Evolutionary conservation across 2,888 invertebrate species (phyloP), one percentile per base, ranked within the genome.

Genomic region (Strigamia maritima): DNA sequence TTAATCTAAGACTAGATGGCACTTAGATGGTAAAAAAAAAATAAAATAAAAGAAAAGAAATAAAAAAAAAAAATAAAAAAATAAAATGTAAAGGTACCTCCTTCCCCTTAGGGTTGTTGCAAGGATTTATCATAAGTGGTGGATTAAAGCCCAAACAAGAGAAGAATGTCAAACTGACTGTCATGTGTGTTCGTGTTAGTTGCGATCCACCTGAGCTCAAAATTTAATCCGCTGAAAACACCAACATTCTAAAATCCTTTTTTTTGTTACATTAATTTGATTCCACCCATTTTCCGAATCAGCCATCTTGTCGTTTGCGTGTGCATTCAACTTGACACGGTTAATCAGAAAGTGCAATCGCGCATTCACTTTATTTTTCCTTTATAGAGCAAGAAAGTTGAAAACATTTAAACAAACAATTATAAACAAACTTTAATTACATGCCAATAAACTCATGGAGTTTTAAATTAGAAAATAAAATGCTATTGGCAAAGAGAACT

Each of bases 171-270:
- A 70, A 70, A 70, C 24, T 70, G 70, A 26, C 28, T 70, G 70
- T 70, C 70, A 70, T 70, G 70, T 70, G 70, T 28, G 70, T 70
- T 70, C 70, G 70, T 70, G 70, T 70, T 70, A 70, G 24, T n/a
- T 70, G 70, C 4, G 70, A 70, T 70, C 70, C 70, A 70, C 70
- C 70, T 70, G 70, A 70, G 70, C 70, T 70, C 28, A 26, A 70
- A 54, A 70, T 28, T 70, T 70, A 70, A 70, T 70, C 70, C 70
- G 70, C 70, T 70, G 26, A 26, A 70, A 70, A 70, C 70, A 70
- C 70, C 54, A 54, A 54, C 54, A 54, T 54, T 54, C 16, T n/a
- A 19, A 54, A 54, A 70, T 26, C 26, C 14, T 1, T 24, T 28
- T 28, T 26, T 28, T 70, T 65, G 24, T 65, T 26, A 65, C 2